phyloP scores from a whole-genome alignment of 2,113 vertebrate species.

The Bolborhynchus lineola region DNA sequence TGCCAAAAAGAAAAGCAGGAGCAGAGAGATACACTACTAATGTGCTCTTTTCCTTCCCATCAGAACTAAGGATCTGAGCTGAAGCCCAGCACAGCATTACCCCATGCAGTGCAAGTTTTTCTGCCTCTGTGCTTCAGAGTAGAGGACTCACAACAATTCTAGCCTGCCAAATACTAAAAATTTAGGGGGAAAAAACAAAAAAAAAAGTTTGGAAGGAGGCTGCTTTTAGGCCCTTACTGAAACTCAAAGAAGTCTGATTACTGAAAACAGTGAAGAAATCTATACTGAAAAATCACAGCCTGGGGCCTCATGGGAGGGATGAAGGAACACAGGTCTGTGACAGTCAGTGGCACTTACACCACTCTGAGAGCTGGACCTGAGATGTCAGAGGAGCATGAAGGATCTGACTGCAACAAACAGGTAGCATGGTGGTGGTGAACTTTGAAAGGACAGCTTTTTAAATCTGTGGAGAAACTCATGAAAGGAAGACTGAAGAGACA shows the following conservation, averaged over 20 bases:
- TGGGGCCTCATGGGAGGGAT: neutral
- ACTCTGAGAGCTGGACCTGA: neutral
- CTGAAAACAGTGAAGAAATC: neutral
- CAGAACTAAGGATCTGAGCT: conserved; percentile 46
- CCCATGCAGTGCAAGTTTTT: conserved; percentile 33
- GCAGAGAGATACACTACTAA: conserved; percentile 61
- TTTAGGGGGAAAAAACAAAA: neutral
- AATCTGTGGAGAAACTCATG: neutral
- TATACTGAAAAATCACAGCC: neutral
- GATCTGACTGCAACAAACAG: neutral
- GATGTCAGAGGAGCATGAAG: neutral
- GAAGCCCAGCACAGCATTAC: conserved; percentile 21
- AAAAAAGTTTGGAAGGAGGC: neutral
- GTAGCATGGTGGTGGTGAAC: neutral
- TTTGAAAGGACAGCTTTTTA: neutral
- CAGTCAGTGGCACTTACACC: neutral
- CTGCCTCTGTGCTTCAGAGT: conserved; percentile 12
- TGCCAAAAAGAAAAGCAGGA: conserved; percentile 76
- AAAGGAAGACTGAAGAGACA: neutral
- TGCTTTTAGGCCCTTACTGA: neutral
- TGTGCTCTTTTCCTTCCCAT: conserved; percentile 43
- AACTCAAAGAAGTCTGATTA: neutral
- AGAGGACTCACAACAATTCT: neutral
- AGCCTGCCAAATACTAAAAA: neutral
- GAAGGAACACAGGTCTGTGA: neutral